These are phyloP conservation scores for Ginglymostoma cirratum DNA, from an alignment of 2,113 vertebrate genomes.

Conservation along the genomic window DNA sequence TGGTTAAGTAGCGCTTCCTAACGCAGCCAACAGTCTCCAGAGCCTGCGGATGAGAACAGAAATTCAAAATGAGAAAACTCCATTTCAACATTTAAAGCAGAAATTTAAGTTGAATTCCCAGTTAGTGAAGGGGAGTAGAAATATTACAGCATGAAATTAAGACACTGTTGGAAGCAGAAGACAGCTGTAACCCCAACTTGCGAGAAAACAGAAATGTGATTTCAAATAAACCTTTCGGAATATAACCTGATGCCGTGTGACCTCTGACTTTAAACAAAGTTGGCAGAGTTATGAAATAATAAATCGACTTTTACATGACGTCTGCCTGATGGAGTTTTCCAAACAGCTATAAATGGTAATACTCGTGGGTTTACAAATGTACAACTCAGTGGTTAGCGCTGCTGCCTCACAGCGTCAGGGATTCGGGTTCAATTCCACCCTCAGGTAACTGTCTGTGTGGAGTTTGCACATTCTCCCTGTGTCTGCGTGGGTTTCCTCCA, in stretches of 20 bases:
- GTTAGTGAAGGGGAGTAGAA: too few species aligned
- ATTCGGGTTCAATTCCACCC: too few species aligned
- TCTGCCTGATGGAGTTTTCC: neutral
- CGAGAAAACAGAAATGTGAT: neutral
- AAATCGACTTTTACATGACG: neutral
- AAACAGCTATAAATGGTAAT: neutral
- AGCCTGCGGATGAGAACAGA: conserved; percentile 54
- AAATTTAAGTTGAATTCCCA: neutral
- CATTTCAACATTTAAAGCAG: neutral
- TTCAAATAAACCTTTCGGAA: too few species aligned
- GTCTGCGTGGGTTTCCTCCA: too few species aligned
- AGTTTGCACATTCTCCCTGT: too few species aligned
- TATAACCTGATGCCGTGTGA: too few species aligned
- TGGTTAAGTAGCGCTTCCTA: conserved; percentile 55
- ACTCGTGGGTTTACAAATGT: neutral
- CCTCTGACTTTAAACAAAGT: too few species aligned
- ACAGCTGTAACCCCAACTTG: neutral
- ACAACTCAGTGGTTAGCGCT: neutral
- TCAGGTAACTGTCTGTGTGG: too few species aligned
- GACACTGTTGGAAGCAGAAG: neutral
- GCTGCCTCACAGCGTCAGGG: too few species aligned
- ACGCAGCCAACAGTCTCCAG: conserved; percentile 74
- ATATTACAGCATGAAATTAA: neutral
- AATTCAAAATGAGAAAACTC: too few species aligned
- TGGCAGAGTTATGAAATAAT: neutral